Conservation (phyloP, 2,888 invertebrate genomes). For the Blastobasis lacticolella region DNA sequence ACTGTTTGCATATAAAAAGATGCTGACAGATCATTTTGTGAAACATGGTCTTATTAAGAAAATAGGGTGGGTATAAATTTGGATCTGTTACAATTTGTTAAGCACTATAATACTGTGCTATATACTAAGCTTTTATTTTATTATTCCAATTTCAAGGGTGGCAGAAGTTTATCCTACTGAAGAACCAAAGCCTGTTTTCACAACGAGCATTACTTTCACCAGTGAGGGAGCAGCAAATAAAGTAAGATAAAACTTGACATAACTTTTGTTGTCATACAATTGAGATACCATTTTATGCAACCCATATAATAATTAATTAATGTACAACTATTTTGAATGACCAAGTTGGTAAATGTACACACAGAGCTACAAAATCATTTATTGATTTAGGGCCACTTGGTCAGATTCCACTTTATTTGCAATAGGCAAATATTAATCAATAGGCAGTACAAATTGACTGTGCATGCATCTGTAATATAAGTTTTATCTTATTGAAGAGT, state of each 20-base stretch:
- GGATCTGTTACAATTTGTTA: too few relatives aligned
- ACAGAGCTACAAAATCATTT: too few relatives aligned
- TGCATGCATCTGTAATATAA: too few relatives aligned
- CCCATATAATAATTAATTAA: neutral
- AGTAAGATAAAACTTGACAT: conserved; percentile 23
- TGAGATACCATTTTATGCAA: neutral
- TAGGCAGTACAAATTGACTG: too few relatives aligned
- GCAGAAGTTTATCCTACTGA: conserved; percentile 49
- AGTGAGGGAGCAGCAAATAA: conserved; percentile 40
- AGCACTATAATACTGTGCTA: too few relatives aligned
- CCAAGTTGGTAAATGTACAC: too few relatives aligned
- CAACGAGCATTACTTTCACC: conserved; percentile 47
- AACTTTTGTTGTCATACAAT: neutral
- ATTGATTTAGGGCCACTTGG: too few relatives aligned
- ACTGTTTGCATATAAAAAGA: conserved; percentile 41
- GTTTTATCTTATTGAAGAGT: too few relatives aligned
- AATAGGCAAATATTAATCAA: too few relatives aligned
- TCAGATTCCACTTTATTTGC: too few relatives aligned
- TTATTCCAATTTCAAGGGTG: conserved; percentile 30
- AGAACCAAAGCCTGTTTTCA: conserved; percentile 45
- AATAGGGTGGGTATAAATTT: conserved; percentile 41
- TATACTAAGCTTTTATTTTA: too few relatives aligned
- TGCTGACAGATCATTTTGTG: conserved; percentile 44
- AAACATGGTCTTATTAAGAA: conserved; percentile 44
- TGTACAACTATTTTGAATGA: neutral